Base-by-base conservation (phyloP, 2,797 vertebrate species). In the Melanotaenia trifasciata region DNA sequence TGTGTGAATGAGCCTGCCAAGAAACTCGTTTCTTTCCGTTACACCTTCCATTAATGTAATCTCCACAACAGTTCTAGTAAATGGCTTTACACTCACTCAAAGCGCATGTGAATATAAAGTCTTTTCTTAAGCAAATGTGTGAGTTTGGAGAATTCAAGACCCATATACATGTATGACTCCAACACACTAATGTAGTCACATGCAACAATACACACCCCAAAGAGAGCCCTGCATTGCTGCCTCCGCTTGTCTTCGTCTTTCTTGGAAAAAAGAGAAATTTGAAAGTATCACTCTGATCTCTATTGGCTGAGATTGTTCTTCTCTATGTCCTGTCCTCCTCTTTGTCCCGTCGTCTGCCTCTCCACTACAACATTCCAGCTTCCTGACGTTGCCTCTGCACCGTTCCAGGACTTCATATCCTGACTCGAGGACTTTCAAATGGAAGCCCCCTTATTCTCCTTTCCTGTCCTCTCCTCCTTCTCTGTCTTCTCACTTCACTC, bases 151-250 rank as follows among this genome's bases (percentile, higher is more conserved):
- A 70, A 71, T 74, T 56, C 28, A 66, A 43, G 12, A 69, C 28
- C 16, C 16, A 20, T 32, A 68, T 32, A 33, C 6, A 67, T 14
- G 45, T 32, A 45, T 0, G 10, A n/a, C 35, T 76, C 36, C 9
- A 10, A 51, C n/a, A 22, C 47, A 22, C 47, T 63, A 26, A 43
- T 68, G 64, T 66, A 77, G 62, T 79, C 64, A 81, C 70, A 86
- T 61, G 40, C 58, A 81, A 58, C 67, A 78, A 58, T 35, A 72
- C 78, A 70, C 89, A 93, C 93, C 91, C 89, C 79, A 76, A 26
- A 71, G 68, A 86, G 83, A 92, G 84, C 75, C 89, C 92, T 90
- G 88, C 94, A 95, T 95, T 65, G 87, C 85, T 91, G 92, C 90
- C 76, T 92, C 84, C 72, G 69, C 89, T 93, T 84, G 83, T 87